Evolutionary conservation across 2,888 invertebrate species (phyloP), one percentile per base, ranked within the genome.

Genomic region (Pyrocoelia pectoralis): DNA sequence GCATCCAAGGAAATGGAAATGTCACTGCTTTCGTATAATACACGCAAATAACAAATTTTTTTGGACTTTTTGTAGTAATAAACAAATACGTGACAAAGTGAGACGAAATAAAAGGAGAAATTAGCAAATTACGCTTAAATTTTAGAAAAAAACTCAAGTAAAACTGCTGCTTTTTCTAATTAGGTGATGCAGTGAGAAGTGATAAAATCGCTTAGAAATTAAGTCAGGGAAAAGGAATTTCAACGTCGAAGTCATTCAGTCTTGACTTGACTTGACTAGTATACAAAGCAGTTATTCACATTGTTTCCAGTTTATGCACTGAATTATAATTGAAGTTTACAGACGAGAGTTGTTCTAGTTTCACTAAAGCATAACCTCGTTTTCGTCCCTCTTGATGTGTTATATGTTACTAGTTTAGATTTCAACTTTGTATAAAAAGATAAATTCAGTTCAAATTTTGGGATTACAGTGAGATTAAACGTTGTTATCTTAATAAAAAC

Each of bases 221-320:
- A 33, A 33, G 10, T 33, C 33, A n/a, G n/a, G 3, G 33, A 10
- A n/a, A 33, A 33, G 33, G 33, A 33, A 33, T 33, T 33, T 8
- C 33, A 10, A 33, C 33, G 33, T 33, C 33, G 33, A n/a, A 33
- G 33, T 33, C 33, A 33, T 33, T 33, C 8, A 33, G 8, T 33
- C 33, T 33, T n/a, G 33, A 33, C 10, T 33, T 4, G 8, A 4
- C 33, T 33, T n/a, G 33, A 33, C 10, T 33, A 33, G 33, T 33
- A 33, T 33, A 33, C 33, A 33, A 33, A 33, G 33, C 33, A 33
- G 33, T 33, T 33, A 33, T n/a, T 33, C 33, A 33, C 33, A 33
- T 33, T 33, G 33, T 33, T 33, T 33, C 33, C 33, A 33, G 33
- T 33, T 33, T 33, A 33, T 33, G 33, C 33, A 33, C 33, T 33